Percentiles rank a stretch among this genome's conserved stretches.
phyloP scores from a whole-genome alignment of 2,113 vertebrate species.

The Chionomys nivalis region DNA sequence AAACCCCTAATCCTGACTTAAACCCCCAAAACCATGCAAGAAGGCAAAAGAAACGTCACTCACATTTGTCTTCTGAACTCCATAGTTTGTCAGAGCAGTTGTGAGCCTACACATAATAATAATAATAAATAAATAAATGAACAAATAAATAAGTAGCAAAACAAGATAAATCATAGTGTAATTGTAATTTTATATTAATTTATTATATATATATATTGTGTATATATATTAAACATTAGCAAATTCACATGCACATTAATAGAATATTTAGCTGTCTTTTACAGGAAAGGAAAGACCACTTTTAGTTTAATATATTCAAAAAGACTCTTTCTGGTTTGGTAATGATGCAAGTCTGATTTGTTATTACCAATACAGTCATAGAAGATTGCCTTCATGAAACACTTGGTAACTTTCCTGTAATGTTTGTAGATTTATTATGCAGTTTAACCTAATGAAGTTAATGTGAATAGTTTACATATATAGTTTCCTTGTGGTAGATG shows the following conservation, averaged over 20 bases:
- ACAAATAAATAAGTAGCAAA: neutral
- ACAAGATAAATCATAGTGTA: neutral
- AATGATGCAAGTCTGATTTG: neutral
- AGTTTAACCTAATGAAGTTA: neutral
- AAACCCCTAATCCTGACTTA: neutral
- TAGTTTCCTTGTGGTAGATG: neutral
- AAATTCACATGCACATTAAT: neutral
- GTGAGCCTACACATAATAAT: too few relatives aligned
- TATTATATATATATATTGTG: neutral
- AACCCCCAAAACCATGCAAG: neutral
- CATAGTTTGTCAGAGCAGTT: neutral
- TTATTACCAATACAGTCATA: neutral
- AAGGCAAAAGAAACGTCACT: neutral
- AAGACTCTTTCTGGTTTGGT: neutral
- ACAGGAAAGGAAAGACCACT: neutral
- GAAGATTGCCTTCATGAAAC: neutral
- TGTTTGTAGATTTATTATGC: neutral
- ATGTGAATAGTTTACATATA: neutral
- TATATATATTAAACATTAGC: neutral
- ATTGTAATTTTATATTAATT: neutral
- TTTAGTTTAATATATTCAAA: neutral
- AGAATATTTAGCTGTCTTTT: neutral
- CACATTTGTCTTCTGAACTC: neutral
- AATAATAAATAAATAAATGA: neutral
- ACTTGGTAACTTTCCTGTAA: neutral